These are phyloP conservation scores for Cliona cf. orientalis DNA, from an alignment of 37 sponge, comb jelly and placozoan genomes.

Conservation along the genomic window DNA sequence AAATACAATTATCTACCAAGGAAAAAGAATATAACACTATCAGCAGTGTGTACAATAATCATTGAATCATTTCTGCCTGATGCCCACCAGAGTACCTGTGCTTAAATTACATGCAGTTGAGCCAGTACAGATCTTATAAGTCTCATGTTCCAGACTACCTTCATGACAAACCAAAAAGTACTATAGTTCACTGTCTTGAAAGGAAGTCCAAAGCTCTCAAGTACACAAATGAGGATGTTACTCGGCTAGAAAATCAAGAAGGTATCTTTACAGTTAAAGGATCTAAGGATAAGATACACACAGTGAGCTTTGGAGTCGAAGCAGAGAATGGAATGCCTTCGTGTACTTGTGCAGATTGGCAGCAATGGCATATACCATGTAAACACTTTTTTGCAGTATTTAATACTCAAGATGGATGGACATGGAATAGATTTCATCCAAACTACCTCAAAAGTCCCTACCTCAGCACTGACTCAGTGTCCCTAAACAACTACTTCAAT, in stretches of 20 bases:
- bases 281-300: conserved; percentile 3
- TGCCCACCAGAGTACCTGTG: conserved; percentile 12
- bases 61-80: conserved; percentile 33
- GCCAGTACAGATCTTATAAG: conserved; percentile 21
- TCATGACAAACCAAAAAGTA: conserved; percentile 5
- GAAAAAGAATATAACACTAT: conserved; percentile 2
- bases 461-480: background rate
- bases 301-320: conserved; percentile 1
- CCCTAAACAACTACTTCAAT: background rate
- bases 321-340: conserved; percentile 11
- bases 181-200: conserved; percentile 25
- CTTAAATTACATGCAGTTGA: background rate
- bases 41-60: background rate
- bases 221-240: background rate
- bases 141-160: conserved; percentile 19
- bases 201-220: conserved; percentile 15
- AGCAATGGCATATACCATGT: conserved; percentile 5
- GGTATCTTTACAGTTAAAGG: conserved; percentile 22
- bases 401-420: background rate
- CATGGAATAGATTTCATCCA: background rate
- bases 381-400: conserved; percentile 9
- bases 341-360: conserved; percentile 10
- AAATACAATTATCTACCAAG: conserved; percentile 37
- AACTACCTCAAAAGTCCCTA: conserved; percentile 7
- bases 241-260: background rate